Evolutionary conservation across 2,113 vertebrate genomes (phyloP).

Genomic region (Albula goreensis): DNA sequence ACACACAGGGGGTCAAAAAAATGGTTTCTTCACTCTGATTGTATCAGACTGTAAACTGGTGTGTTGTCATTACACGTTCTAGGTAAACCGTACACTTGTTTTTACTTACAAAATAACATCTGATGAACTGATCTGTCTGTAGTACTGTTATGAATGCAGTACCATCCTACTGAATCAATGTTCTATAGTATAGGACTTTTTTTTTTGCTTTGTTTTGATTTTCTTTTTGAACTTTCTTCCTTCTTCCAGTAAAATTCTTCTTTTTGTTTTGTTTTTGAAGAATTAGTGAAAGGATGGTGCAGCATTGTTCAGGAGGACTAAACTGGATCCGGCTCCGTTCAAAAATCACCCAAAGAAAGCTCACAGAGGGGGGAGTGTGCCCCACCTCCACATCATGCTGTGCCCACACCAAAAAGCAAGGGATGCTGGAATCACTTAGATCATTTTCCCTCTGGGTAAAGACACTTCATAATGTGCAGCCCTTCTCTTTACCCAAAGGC

Average conservation of each 20-base stretch:
- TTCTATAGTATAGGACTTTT: constrained; percentile 26
- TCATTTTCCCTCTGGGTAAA: constrained; percentile 53
- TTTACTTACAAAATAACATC: constrained; percentile 12
- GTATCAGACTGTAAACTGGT: constrained; percentile 26
- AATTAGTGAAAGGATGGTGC: constrained; percentile 50
- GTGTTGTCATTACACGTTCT: constrained; percentile 23
- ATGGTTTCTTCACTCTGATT: constrained; percentile 24
- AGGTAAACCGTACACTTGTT: constrained; percentile 21
- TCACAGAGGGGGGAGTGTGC: constrained; percentile 25
- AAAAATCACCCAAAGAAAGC: constrained; percentile 53
- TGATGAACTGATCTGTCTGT: not conserved
- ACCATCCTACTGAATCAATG: constrained; percentile 12
- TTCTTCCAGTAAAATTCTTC: constrained; percentile 30
- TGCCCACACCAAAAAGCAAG: constrained; percentile 37
- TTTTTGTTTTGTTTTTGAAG: constrained; percentile 49
- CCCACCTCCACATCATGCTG: constrained; percentile 20
- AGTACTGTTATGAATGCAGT: constrained; percentile 7
- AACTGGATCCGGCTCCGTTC: constrained; percentile 57
- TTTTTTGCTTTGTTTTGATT: constrained; percentile 30
- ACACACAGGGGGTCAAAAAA: constrained; percentile 19
- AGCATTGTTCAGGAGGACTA: constrained; percentile 59
- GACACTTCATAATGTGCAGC: constrained; percentile 35
- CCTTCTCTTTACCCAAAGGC: constrained; percentile 45
- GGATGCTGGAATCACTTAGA: constrained; percentile 47
- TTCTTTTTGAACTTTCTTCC: constrained; percentile 34